These are phyloP conservation scores for Drosophila bipectinata DNA, from an alignment of 1,140 invertebrate species.

Conservation along the genomic window DNA sequence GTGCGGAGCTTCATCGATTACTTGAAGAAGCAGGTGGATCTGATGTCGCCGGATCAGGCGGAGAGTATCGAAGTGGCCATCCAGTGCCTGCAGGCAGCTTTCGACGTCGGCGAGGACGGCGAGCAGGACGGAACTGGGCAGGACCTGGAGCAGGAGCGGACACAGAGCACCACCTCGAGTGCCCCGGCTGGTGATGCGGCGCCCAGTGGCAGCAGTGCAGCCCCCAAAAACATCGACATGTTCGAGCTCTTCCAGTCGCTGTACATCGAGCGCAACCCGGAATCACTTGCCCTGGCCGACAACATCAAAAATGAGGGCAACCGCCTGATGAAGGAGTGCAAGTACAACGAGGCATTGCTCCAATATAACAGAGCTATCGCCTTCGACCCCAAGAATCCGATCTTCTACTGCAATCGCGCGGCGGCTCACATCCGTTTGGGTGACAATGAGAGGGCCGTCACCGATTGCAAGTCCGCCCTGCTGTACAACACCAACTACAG, in stretches of 20 bases:
- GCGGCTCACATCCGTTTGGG: conserved; percentile 95
- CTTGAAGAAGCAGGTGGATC: conserved; percentile 73
- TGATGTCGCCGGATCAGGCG: conserved; percentile 86
- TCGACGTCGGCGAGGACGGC: conserved; percentile 86
- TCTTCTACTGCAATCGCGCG: conserved; percentile 98
- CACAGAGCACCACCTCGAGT: conserved; percentile 40
- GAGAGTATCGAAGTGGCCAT: conserved; percentile 91
- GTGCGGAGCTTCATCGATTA: conserved; percentile 77
- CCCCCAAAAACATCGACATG: conserved; percentile 83
- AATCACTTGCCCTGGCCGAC: conserved; percentile 89
- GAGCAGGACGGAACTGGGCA: conserved; percentile 54
- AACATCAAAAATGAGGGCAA: conserved; percentile 93
- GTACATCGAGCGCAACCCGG: conserved; percentile 83
- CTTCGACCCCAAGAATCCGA: conserved; percentile 93
- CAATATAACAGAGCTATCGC: conserved; percentile 94
- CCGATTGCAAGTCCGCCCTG: conserved; percentile 95
- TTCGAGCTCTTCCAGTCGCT: conserved; percentile 84
- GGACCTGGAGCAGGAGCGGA: conserved; percentile 27
- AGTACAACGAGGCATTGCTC: conserved; percentile 91
- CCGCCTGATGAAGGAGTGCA: conserved; percentile 92
- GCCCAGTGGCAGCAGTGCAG: conserved; percentile 56
- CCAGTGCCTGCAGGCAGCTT: conserved; percentile 94
- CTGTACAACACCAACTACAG: conserved; percentile 95
- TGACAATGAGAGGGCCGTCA: conserved; percentile 91
- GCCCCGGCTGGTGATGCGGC: conserved; percentile 22